Conservation (phyloP, 2,888 invertebrate species). For the Nymphalis urticae region DNA sequence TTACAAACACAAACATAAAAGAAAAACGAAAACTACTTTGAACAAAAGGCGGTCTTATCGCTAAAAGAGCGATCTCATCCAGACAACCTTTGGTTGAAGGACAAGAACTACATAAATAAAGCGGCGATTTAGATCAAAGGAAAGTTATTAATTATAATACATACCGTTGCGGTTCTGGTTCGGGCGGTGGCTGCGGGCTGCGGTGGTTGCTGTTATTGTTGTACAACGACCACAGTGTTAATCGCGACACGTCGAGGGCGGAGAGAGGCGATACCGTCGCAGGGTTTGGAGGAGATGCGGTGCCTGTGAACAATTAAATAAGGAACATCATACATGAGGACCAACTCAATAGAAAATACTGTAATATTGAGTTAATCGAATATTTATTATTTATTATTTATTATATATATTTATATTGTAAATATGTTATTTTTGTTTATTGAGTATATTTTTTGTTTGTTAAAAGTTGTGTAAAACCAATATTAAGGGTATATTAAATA, state of each 20-base stretch:
- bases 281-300: constrained; percentile 75
- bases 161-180: constrained; percentile 73
- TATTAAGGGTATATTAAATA: neutral
- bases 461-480: neutral
- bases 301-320: constrained; percentile 49
- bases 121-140: too few relatives aligned
- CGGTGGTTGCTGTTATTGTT: constrained; percentile 84
- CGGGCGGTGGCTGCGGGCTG: constrained; percentile 69
- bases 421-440: too few relatives aligned
- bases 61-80: too few relatives aligned
- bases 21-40: too few relatives aligned
- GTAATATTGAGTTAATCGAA: neutral
- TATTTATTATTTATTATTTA: too few relatives aligned
- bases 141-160: constrained; percentile 35
- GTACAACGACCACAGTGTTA: constrained; percentile 92
- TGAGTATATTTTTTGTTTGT: too few relatives aligned
- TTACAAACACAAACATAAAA: too few relatives aligned
- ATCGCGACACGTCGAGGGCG: constrained; percentile 88
- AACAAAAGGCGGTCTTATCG: too few relatives aligned
- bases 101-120: too few relatives aligned
- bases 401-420: too few relatives aligned
- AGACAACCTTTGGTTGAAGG: too few relatives aligned
- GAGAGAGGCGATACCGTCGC: constrained; percentile 82
- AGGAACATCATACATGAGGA: neutral
- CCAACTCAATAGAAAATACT: neutral